phyloP scores from a whole-genome alignment of 53 echinoderm and acorn worm species.

The Astropecten irregularis region DNA sequence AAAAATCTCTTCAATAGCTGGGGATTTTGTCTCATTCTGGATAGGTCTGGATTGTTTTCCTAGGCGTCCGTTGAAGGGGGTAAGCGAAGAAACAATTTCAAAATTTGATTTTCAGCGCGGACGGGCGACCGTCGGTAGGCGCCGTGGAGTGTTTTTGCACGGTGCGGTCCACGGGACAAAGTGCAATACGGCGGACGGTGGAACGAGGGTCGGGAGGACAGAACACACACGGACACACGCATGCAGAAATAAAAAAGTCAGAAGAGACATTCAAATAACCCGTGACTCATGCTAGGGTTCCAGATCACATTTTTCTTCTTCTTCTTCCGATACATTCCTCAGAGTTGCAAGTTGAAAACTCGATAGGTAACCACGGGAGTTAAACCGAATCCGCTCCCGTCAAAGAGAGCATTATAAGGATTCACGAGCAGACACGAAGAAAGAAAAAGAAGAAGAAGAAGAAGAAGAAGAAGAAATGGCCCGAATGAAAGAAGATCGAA shows the following conservation, averaged over 20 bases:
- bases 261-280: neutral
- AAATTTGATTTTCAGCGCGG: slow-evolving; percentile 54
- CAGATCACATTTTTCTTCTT: too few species aligned
- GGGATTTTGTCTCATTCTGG: neutral
- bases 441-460: too few species aligned
- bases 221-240: too few species aligned
- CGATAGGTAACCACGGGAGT: too few species aligned
- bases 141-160: slow-evolving; percentile 48
- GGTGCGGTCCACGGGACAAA: neutral
- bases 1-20: slow-evolving; percentile 19
- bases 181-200: slow-evolving; percentile 13
- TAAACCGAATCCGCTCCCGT: too few species aligned
- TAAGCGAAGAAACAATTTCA: slow-evolving; percentile 61
- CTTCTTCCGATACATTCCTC: too few species aligned
- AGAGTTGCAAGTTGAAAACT: too few species aligned
- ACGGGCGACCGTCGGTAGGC: slow-evolving; percentile 14
- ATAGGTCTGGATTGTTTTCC: slow-evolving; percentile 42
- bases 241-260: neutral
- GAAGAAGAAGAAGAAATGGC: slow-evolving; percentile 24
- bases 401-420: too few species aligned
- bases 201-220: too few species aligned
- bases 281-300: too few species aligned
- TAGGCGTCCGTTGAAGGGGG: slow-evolving; percentile 50
- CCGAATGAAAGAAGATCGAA: slow-evolving; percentile 29
- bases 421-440: too few species aligned